Conservation (phyloP, 2,797 vertebrate genomes). For the Astyanax mexicanus region DNA sequence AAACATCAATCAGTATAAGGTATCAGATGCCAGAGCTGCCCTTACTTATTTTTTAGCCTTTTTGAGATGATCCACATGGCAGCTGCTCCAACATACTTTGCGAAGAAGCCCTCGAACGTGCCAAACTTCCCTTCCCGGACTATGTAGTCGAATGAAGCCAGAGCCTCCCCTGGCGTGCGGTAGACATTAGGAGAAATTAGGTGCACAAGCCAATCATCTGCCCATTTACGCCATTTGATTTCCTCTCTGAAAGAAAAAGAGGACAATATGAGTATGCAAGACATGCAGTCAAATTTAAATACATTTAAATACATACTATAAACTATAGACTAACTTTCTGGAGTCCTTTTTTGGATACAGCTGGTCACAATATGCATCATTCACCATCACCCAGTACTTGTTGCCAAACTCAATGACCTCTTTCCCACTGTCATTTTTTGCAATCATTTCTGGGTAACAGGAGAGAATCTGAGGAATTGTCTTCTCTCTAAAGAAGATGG, state of each 20-base stretch:
- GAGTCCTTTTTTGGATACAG: constrained; percentile 85
- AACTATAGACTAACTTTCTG: constrained; percentile 89
- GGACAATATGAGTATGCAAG: neutral
- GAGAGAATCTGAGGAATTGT: constrained; percentile 82
- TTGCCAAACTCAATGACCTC: constrained; percentile 89
- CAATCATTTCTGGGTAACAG: constrained; percentile 90
- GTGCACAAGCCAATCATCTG: constrained; percentile 94
- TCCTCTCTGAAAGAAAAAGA: constrained; percentile 84
- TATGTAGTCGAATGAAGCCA: constrained; percentile 97
- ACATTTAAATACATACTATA: no score
- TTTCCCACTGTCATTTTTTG: constrained; percentile 85
- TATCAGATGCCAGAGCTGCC: constrained; percentile 28
- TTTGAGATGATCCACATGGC: constrained; percentile 96
- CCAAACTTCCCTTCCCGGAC: constrained; percentile 95
- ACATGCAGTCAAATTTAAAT: no score
- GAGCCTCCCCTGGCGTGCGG: constrained; percentile 86
- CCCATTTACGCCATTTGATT: constrained; percentile 96
- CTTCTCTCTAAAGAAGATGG: constrained; percentile 72
- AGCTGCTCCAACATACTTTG: constrained; percentile 93
- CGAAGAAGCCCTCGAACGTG: constrained; percentile 86
- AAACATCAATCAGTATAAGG: no score
- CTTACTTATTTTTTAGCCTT: constrained; percentile 89
- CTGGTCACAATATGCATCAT: constrained; percentile 75
- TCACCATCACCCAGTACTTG: constrained; percentile 98
- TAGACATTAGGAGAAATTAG: constrained; percentile 98